Base-by-base conservation (phyloP, 2,888 invertebrate genomes). In the Lasius platythorax region DNA sequence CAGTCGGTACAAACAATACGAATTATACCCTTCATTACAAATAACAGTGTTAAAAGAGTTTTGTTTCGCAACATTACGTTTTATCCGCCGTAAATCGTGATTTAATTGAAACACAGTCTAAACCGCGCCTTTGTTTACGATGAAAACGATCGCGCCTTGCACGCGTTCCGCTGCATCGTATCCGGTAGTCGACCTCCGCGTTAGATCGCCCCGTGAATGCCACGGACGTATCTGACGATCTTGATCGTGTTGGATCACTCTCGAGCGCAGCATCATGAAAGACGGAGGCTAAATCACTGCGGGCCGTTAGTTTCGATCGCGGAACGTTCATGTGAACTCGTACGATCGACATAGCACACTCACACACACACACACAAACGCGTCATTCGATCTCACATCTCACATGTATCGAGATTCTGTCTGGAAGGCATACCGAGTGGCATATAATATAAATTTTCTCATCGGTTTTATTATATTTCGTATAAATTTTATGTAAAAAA, bases 111-210 rank as follows among this genome's bases (percentile, higher is more conserved):
- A 33, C 58, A 33, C 43, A 6, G 86, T 89, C 40, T 89, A 89
- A 84, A 33, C 88, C 90, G 75, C 88, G 78, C 88, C 84, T 89
- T 88, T 89, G 88, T 89, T 89, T 89, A 88, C 83, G 83, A 82
- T 75, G 73, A 82, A 63, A 56, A 82, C 70, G 83, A 86, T 88
- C 89, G 83, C 78, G 78, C 56, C 46, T 30, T 75, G 84, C 58
- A 46, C 83, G 83, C 83, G 82, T 85, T 82, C 64, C 84, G 78
- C 81, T 46, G 84, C 67, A 84, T 68, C 84, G 86, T 90, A 88
- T 90, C 83, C 88, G 75, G 86, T 78, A 83, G 86, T 79, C 88
- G 84, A 88, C 82, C 84, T 64, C 75, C 75, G 18, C 75, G 86
- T 73, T 58, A 46, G 85, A 88, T 89, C 88, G 90, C 88, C 83